phyloP scores from a whole-genome alignment of 2,888 invertebrate species.

The Tetranychus truncatus region DNA sequence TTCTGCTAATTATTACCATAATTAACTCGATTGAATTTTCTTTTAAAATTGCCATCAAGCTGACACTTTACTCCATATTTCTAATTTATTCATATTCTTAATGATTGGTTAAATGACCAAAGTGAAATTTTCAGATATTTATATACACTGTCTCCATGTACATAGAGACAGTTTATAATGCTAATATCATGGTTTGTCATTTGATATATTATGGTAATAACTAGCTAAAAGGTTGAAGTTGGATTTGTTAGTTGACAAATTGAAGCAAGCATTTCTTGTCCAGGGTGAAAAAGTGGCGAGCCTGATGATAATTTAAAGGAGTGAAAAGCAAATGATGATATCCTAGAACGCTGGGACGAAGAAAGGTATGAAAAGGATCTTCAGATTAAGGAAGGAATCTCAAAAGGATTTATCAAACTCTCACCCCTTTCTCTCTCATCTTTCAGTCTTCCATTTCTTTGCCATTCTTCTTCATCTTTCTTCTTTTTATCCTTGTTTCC shows the following conservation, averaged over 20 bases:
- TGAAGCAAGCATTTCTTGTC: background rate
- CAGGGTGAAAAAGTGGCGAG: background rate
- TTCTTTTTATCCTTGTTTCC: background rate
- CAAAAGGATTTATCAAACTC: slow-evolving; percentile 8
- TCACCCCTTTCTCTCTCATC: background rate
- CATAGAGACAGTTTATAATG: background rate
- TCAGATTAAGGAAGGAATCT: background rate
- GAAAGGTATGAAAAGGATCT: background rate
- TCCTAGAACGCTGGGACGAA: background rate
- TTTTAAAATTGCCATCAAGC: too few relatives aligned
- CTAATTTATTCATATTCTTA: too few relatives aligned
- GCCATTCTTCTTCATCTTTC: slow-evolving; percentile 2
- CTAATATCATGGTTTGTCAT: background rate
- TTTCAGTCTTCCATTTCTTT: background rate
- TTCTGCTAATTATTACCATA: too few relatives aligned
- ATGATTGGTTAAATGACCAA: too few relatives aligned
- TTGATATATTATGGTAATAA: slow-evolving; percentile 1
- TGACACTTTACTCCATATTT: too few relatives aligned
- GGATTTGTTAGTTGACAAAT: background rate
- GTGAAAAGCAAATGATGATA: background rate
- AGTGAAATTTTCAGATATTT: too few relatives aligned
- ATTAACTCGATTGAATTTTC: too few relatives aligned
- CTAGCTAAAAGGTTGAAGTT: background rate
- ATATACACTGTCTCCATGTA: background rate
- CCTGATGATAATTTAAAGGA: background rate